phyloP scores from a whole-genome alignment of 2,888 invertebrate species.

The Phortica okadai region DNA sequence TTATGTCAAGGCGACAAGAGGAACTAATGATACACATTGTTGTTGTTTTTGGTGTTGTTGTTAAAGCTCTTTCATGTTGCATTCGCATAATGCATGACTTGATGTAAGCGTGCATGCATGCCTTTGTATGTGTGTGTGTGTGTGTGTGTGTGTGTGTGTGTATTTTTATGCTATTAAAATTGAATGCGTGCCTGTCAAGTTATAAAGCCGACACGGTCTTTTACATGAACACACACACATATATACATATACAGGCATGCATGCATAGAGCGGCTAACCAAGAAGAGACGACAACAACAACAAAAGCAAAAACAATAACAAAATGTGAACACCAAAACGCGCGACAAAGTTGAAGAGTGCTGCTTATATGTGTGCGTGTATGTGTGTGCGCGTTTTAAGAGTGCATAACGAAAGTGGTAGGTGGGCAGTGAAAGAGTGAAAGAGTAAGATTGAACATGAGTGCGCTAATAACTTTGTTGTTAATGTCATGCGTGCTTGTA shows the following conservation, averaged over 20 bases:
- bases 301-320: background rate
- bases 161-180: constrained; percentile 65
- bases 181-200: constrained; percentile 73
- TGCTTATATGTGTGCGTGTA: background rate
- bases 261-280: background rate
- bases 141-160: constrained; percentile 39
- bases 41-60: background rate
- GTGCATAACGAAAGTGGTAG: background rate
- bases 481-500: constrained; percentile 2
- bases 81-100: background rate
- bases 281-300: background rate
- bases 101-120: constrained; percentile 37
- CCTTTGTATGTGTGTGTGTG: constrained; percentile 34
- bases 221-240: background rate
- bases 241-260: no score
- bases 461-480: constrained; percentile 15
- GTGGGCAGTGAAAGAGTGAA: background rate
- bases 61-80: constrained; percentile 46
- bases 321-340: no score
- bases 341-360: background rate
- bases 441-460: background rate
- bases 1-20: constrained; percentile 2
- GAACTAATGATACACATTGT: constrained; percentile 7
- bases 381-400: background rate
- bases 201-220: constrained; percentile 54